phyloP scores from a whole-genome alignment of 2,113 vertebrate species.

The Eptatretus burgeri region DNA sequence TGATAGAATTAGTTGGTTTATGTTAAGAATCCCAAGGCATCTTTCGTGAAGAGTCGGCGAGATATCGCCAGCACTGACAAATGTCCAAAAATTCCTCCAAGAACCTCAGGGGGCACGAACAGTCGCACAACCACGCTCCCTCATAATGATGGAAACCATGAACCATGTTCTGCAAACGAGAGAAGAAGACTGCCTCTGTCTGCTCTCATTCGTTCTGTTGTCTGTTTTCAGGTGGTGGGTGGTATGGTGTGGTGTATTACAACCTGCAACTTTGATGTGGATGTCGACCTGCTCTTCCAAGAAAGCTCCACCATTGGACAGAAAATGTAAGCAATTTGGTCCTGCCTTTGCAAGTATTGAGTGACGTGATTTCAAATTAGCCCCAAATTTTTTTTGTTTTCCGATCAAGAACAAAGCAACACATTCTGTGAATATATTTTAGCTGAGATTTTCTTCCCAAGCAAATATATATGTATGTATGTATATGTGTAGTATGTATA shows the following conservation, averaged over 20 bases:
- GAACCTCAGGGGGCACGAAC: no score
- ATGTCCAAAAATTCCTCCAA: no score
- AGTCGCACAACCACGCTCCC: no score
- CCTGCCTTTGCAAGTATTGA: neutral
- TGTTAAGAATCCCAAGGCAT: no score
- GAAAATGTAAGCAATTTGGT: slow-evolving; percentile 46
- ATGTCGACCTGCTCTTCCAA: slow-evolving; percentile 83
- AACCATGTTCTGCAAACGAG: no score
- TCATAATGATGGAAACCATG: no score
- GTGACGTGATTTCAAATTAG: neutral
- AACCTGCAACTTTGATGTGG: slow-evolving; percentile 72
- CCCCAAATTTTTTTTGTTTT: neutral
- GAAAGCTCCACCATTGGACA: slow-evolving; percentile 98
- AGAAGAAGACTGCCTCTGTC: no score
- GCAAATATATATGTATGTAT: no score
- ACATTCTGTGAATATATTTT: neutral
- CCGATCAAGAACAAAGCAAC: neutral
- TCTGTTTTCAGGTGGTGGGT: slow-evolving; percentile 52
- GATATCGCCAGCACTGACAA: no score
- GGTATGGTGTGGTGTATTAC: slow-evolving; percentile 98
- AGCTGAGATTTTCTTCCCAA: neutral
- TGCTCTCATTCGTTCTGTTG: neutral
- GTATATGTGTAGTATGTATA: no score
- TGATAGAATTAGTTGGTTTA: no score
- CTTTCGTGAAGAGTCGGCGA: no score